Evolutionary conservation across 2,888 invertebrate genomes (phyloP), one percentile per base, ranked within the genome.

Genomic region (Phortica okadai): DNA sequence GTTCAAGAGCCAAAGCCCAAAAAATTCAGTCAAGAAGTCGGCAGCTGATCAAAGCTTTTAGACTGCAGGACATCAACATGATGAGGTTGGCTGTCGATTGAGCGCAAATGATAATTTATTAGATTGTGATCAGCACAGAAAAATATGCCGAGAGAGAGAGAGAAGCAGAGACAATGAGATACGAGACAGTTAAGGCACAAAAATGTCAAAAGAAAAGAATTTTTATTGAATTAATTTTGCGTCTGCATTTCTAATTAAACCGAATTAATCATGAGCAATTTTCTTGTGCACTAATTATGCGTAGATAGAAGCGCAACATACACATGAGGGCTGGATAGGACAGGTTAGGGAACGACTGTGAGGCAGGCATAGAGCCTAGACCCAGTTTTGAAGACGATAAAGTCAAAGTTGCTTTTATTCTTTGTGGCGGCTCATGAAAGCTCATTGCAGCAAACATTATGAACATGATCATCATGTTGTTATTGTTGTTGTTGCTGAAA

Each of bases 101-200:
- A 86, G 86, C 83, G 86, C 86, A 86, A 86, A 88, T 88, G 88
- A 86, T 88, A 86, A 86, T 86, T 86, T 86, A 86, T 86, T 86
- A 86, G 86, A 86, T 86, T 84, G 88, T 77, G 81, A 86, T 86
- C 88, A 78, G 80, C 79, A 69, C 77, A 78, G 70, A 74, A 21
- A 73, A 50, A 67, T 16, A 7, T 62, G 42, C 41, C 62, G 58
- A 41, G 45, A 50, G 45, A 62, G 56, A n/a, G 78, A 54, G 3
- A 76, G 70, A 70, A 33, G 7, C 11, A 59, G n/a, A 50, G 56
- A 44, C 14, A 59, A 66, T 11, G 64, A 64, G 54, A 64, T 6
- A n/a, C 64, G 50, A 33, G 62, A 41, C 5, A 54, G 58, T 11
- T 44, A 64, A 75, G 73, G 72, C 45, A 10, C 66, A 50, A 66